Base-by-base conservation (phyloP, 2,888 invertebrate species). In the Bellardia bayeri region DNA sequence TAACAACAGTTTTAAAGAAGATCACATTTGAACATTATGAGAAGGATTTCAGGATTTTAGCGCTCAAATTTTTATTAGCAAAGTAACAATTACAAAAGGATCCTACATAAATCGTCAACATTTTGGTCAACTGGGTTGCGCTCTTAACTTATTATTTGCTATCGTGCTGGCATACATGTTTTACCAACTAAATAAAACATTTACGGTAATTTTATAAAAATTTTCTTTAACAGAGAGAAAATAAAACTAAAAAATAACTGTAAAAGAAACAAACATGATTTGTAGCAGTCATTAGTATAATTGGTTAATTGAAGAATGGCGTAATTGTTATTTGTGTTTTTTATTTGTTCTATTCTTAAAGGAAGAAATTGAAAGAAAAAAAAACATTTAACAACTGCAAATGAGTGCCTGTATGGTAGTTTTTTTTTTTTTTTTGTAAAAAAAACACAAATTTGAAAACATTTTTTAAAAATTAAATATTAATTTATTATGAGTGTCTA, bases 301-400 rank as follows among this genome's bases (percentile, higher is more conserved):
- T 88, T 88, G 82, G 84, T 86, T 86, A 88, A 87, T 88, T 89
- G 88, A 86, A 87, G 86, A 88, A 81, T 86, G 66, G 84, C 66
- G 74, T 16, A 86, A 87, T 71, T 79, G 58, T 81, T 82, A 45
- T 51, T 82, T 83, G 30, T 87, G 74, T 61, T 58, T 37, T 14
- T 23, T 16, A 8, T 61, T 64, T 64, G 4, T 37, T 49, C 1
- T 42, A 13, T 37, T 13, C n/a, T 33, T 37, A 6, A 56, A 56
- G 51, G 49, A 61, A 51, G 16, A 42, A 45, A 30, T 61, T 37
- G 37, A 23, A 58, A 49, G 30, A 30, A 71, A 63, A 51, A n/a
- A 51, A 51, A 3, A 69, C 56, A 16, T 37, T 61, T 42, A 68
- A 30, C 49, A 2, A 42, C 42, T 66, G 42, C 42, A 42, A 66